phyloP scores from a whole-genome alignment of 1,140 invertebrate genomes.

The Zelostemma sp. region DNA sequence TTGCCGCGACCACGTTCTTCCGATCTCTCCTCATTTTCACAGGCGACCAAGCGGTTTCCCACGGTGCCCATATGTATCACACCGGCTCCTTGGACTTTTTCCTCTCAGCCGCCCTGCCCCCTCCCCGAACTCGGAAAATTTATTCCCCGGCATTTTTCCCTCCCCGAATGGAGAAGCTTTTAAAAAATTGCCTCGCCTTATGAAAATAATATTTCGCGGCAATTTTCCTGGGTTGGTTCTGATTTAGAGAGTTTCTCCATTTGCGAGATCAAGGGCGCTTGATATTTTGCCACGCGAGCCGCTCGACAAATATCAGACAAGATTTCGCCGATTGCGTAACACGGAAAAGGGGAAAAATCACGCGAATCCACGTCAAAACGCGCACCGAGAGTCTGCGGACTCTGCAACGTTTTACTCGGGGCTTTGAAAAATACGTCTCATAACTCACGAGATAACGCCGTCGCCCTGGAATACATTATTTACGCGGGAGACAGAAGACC shows the following conservation, averaged over 20 bases:
- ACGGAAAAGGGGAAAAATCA: conserved; percentile 16
- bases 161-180: no score
- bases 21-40: no score
- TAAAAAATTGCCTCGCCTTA: no score
- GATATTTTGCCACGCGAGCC: no score
- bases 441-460: conserved; percentile 34
- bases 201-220: background rate
- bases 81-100: no score
- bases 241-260: no score
- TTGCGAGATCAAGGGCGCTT: no score
- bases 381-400: conserved; percentile 23
- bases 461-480: conserved; percentile 35
- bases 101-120: no score
- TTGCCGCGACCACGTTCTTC: no score
- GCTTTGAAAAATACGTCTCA: conserved; percentile 35
- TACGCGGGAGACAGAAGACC: conserved; percentile 27
- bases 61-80: no score
- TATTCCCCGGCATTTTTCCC: conserved; percentile 35
- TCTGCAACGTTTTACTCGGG: conserved; percentile 21
- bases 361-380: conserved; percentile 25
- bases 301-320: conserved; percentile 24
- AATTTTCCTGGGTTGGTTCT: no score
- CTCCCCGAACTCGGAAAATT: conserved; percentile 43
- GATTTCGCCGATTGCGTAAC: conserved; percentile 2
- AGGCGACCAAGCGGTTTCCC: no score